Conservation (phyloP, 2,113 vertebrate species). For the Poeciliopsis occidentalis region DNA sequence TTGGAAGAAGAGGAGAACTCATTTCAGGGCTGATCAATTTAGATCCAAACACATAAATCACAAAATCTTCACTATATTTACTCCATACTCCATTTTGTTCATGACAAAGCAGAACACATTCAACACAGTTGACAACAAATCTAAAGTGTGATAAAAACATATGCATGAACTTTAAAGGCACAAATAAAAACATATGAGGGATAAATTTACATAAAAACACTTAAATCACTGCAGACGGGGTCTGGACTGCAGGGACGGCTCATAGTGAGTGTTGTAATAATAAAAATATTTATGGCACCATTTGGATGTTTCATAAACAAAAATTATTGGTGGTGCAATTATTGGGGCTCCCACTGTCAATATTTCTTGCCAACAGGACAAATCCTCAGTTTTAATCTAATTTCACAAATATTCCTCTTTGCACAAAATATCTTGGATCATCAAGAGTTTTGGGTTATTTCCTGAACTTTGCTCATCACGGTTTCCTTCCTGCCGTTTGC, state of each 20-base stretch:
- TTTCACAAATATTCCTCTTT: neutral
- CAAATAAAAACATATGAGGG: neutral
- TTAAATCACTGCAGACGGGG: neutral
- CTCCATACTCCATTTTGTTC: neutral
- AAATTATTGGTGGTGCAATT: too few species aligned
- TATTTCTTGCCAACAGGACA: neutral
- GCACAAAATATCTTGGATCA: neutral
- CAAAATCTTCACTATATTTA: neutral
- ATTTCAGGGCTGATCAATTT: slow-evolving; percentile 2
- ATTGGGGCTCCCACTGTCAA: neutral
- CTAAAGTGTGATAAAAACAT: neutral
- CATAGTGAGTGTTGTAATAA: too few species aligned
- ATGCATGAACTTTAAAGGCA: too few species aligned
- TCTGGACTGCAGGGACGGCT: too few species aligned
- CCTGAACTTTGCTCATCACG: too few species aligned
- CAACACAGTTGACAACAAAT: neutral
- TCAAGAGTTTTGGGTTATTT: too few species aligned
- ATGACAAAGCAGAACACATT: neutral
- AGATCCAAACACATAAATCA: neutral
- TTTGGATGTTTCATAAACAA: too few species aligned
- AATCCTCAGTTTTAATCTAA: neutral
- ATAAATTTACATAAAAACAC: neutral
- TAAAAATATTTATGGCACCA: too few species aligned
- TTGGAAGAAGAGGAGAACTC: neutral
- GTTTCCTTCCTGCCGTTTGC: too few species aligned